phyloP scores from a whole-genome alignment of 2,888 invertebrate genomes.

The Dasysyrphus albostriatus region DNA sequence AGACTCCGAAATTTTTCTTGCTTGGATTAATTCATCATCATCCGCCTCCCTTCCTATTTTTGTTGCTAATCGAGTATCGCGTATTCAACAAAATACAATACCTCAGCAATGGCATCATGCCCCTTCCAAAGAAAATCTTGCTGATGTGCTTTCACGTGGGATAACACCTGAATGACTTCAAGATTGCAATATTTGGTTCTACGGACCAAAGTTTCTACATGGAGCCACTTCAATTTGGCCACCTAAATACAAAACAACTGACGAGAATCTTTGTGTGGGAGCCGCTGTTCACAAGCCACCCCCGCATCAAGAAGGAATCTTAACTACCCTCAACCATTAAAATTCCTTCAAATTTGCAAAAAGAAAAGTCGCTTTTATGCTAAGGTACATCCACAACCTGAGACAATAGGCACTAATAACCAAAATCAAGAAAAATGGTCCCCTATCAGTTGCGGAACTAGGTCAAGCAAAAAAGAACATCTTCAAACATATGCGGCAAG shows the following conservation, averaged over 20 bases:
- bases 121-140: neutral
- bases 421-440: neutral
- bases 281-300: neutral
- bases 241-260: neutral
- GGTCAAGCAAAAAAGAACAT: neutral
- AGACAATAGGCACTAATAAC: neutral
- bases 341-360: neutral
- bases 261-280: neutral
- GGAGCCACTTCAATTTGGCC: neutral
- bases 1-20: too few relatives aligned
- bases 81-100: too few relatives aligned
- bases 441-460: neutral
- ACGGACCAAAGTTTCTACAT: neutral
- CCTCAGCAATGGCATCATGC: too few relatives aligned
- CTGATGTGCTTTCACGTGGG: neutral
- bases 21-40: too few relatives aligned
- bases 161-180: neutral
- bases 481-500: neutral
- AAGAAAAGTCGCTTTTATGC: neutral
- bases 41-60: too few relatives aligned
- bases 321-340: neutral
- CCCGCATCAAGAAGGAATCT: neutral
- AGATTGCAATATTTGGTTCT: neutral
- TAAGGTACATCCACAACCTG: slow-evolving; percentile 5
- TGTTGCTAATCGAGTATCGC: too few relatives aligned